These are phyloP conservation scores for Reticulitermes lucifugus DNA, from an alignment of 2,888 invertebrate species.

Conservation along the genomic window DNA sequence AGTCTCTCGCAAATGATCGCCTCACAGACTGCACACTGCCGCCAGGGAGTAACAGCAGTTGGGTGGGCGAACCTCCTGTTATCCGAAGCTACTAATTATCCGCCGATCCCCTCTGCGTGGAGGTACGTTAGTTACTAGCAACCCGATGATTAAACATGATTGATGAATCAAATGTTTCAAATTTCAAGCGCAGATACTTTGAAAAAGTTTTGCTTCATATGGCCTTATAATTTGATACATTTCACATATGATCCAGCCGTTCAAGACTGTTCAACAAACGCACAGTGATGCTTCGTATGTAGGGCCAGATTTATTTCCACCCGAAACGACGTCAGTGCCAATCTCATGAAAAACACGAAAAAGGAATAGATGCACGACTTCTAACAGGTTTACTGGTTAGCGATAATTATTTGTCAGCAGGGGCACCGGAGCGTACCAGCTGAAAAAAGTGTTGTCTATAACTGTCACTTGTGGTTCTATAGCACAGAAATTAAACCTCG, in stretches of 20 bases:
- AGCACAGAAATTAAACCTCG: too few species aligned
- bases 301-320: background rate
- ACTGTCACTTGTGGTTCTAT: too few species aligned
- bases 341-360: too few species aligned
- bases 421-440: too few species aligned
- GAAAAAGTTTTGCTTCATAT: background rate
- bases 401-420: too few species aligned
- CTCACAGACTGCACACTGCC: background rate
- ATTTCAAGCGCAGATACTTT: conserved; percentile 14
- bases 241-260: background rate
- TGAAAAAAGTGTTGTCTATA: too few species aligned
- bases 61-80: background rate
- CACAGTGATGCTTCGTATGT: background rate
- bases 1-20: too few species aligned
- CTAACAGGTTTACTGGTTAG: too few species aligned
- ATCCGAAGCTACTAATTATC: conserved; percentile 29
- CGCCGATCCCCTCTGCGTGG: background rate
- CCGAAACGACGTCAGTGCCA: too few species aligned
- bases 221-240: background rate
- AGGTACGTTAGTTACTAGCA: background rate
- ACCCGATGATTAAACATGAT: conserved; percentile 22
- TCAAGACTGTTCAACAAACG: background rate
- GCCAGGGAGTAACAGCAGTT: background rate
- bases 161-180: conserved; percentile 24
- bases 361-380: too few species aligned